These are phyloP conservation scores for Apodemus sylvaticus DNA, from an alignment of 2,113 vertebrate genomes.

Conservation along the genomic window DNA sequence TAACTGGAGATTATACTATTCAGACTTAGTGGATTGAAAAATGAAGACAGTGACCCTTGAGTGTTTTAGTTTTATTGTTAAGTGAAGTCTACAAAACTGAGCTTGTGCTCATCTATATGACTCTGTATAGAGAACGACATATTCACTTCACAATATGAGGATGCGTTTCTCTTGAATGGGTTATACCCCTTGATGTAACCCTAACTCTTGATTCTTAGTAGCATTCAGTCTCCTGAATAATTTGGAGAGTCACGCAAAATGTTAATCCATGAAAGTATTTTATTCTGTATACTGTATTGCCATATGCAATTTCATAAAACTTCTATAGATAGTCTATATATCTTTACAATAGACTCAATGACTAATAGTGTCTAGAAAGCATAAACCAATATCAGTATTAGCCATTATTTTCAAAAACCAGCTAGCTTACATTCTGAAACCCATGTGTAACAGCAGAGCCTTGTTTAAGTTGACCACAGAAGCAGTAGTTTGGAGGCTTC, in stretches of 20 bases:
- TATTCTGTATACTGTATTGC: not conserved
- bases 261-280: not conserved
- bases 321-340: not conserved
- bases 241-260: conserved; percentile 44
- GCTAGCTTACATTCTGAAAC: conserved; percentile 48
- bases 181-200: not conserved
- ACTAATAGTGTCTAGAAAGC: conserved; percentile 14
- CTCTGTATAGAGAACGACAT: not conserved
- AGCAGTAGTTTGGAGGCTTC: conserved; percentile 10
- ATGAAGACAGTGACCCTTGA: not conserved
- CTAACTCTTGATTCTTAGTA: conserved; percentile 4
- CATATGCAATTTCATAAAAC: conserved; percentile 35
- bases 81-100: conserved; percentile 17
- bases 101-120: not conserved
- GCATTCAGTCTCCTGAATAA: conserved; percentile 36
- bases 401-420: conserved; percentile 10
- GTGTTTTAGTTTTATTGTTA: not conserved
- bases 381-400: not conserved
- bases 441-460: not conserved
- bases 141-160: not conserved
- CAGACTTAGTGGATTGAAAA: not conserved
- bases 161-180: not conserved
- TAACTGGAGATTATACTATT: conserved; percentile 35
- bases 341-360: not conserved
- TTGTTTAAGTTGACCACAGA: conserved; percentile 56